A percentile compares a stretch with the other conserved stretches of the same genome.
These are phyloP conservation scores for Zoroaster sp. DNA, from an alignment of 53 echinoderm and acorn worm genomes.

Conservation along the genomic window DNA sequence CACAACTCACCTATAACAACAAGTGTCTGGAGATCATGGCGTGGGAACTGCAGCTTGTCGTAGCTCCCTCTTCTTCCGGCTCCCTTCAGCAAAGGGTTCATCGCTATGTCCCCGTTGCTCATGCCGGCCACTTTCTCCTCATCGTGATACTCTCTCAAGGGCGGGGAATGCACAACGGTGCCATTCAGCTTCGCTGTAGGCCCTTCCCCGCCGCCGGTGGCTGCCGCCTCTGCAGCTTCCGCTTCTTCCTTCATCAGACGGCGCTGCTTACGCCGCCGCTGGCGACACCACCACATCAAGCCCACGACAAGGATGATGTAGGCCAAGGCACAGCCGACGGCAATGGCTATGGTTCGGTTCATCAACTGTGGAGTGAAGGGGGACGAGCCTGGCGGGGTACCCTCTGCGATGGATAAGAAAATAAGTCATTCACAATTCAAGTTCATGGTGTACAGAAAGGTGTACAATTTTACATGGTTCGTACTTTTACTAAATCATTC, in stretches of 20 bases:
- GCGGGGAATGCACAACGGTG: not conserved
- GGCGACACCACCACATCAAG: conserved; percentile 93
- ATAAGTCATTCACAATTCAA: no score
- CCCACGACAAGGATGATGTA: conserved; percentile 97
- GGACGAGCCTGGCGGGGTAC: conserved; percentile 50
- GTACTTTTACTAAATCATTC: not conserved
- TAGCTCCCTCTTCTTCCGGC: conserved; percentile 82
- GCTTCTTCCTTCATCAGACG: conserved; percentile 83
- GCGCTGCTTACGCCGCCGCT: conserved; percentile 77
- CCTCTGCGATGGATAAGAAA: conserved; percentile 39
- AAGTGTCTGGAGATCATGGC: conserved; percentile 90
- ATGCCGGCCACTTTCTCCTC: conserved; percentile 46
- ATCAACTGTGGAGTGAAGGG: conserved; percentile 73
- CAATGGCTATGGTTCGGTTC: conserved; percentile 93
- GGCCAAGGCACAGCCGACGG: conserved; percentile 89
- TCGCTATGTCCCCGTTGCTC: conserved; percentile 69
- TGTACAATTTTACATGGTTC: not conserved
- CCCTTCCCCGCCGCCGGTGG: conserved; percentile 11
- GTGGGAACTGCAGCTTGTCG: conserved; percentile 96
- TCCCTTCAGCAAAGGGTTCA: conserved; percentile 58
- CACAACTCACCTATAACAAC: conserved; percentile 78
- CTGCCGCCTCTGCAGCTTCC: conserved; percentile 42
- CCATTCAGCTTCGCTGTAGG: conserved; percentile 39
- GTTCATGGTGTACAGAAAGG: not conserved
- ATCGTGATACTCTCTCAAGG: conserved; percentile 1